Conservation (phyloP, 2,113 vertebrate species). For the Crocuta crocuta region DNA sequence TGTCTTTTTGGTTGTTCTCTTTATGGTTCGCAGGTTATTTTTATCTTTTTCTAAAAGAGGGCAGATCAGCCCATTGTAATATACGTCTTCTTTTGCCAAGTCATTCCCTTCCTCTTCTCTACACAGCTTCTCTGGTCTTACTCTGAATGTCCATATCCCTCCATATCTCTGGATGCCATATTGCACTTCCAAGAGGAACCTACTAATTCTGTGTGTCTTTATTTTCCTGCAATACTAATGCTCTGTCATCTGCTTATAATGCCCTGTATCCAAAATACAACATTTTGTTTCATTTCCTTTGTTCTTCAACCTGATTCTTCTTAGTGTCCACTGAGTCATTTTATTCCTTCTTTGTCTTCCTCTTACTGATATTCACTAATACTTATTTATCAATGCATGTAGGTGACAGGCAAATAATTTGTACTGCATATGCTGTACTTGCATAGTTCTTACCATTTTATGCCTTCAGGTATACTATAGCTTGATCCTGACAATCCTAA, state of each 20-base stretch:
- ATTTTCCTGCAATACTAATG: slow-evolving; percentile 55
- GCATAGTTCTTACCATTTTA: slow-evolving; percentile 28
- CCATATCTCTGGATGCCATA: neutral
- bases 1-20: slow-evolving; percentile 52
- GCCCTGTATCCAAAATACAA: slow-evolving; percentile 20
- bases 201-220: slow-evolving; percentile 67
- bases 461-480: slow-evolving; percentile 17
- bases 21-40: slow-evolving; percentile 33
- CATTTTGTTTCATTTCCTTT: slow-evolving; percentile 46
- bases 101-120: neutral
- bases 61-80: neutral
- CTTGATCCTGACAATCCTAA: neutral
- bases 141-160: neutral
- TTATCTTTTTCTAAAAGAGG: slow-evolving; percentile 43
- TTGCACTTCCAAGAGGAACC: neutral
- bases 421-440: neutral
- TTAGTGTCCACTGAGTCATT: slow-evolving; percentile 23
- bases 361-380: slow-evolving; percentile 26
- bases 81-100: slow-evolving; percentile 3
- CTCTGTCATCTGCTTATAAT: slow-evolving; percentile 64
- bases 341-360: slow-evolving; percentile 62
- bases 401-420: neutral
- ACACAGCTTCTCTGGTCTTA: neutral
- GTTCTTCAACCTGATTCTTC: slow-evolving; percentile 61
- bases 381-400: slow-evolving; percentile 44